Percentiles rank a stretch among this genome's conserved stretches.
Conservation (phyloP, 1,140 invertebrate genomes). For the Psilanteris sp. region DNA sequence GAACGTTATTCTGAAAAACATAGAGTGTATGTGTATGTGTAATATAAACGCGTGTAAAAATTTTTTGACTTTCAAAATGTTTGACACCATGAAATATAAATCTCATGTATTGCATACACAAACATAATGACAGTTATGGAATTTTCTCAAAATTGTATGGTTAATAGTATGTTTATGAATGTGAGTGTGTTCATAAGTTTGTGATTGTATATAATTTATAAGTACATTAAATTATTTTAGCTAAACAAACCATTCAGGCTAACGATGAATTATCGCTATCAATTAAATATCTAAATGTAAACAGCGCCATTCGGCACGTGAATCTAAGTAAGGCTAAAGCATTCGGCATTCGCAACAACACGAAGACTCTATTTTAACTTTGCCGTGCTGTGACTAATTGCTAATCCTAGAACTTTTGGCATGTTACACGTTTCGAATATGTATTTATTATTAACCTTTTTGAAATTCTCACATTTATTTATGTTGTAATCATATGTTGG, state of each 20-base stretch:
- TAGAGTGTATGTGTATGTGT: no score
- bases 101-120: no score
- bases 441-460: constrained; percentile 50
- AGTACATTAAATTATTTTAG: constrained; percentile 41
- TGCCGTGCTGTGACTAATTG: constrained; percentile 63
- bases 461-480: constrained; percentile 1
- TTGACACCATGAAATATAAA: no score
- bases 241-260: constrained; percentile 58
- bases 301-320: constrained; percentile 56
- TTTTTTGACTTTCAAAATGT: no score
- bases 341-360: constrained; percentile 76
- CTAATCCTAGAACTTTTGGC: constrained; percentile 66
- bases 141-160: no score
- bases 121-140: no score
- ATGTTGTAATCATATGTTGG: no score
- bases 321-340: constrained; percentile 72
- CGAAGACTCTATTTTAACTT: constrained; percentile 63
- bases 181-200: no score
- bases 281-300: constrained; percentile 48
- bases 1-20: no score
- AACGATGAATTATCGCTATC: constrained; percentile 55
- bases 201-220: background rate
- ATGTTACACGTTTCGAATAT: constrained; percentile 30
- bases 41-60: no score
- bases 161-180: no score